Evolutionary conservation across 2,797 vertebrate species (phyloP).

Genomic region (Mus caroli): DNA sequence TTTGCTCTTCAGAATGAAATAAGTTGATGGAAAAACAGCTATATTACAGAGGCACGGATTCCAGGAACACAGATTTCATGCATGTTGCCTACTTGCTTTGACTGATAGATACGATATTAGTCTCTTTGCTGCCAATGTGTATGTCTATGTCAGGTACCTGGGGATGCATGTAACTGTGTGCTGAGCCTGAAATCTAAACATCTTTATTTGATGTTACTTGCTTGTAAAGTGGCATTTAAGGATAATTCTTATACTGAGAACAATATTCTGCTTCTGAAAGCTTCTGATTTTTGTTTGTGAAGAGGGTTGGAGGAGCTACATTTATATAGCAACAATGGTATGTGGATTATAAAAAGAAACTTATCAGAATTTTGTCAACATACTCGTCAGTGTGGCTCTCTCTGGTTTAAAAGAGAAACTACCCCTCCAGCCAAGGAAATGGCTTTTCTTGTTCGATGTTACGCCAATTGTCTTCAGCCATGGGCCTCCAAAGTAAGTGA

Average conservation of each 20-base stretch:
- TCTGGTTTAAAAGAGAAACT: constrained; percentile 92
- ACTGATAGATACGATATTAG: constrained; percentile 82
- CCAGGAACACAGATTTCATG: constrained; percentile 80
- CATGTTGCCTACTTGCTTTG: constrained; percentile 85
- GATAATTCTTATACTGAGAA: constrained; percentile 86
- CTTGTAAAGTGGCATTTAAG: constrained; percentile 86
- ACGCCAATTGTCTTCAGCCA: constrained; percentile 99
- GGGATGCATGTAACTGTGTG: constrained; percentile 80
- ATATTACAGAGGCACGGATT: constrained; percentile 81
- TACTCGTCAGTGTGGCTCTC: constrained; percentile 82
- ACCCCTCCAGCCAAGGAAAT: constrained; percentile 93
- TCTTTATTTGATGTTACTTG: constrained; percentile 85
- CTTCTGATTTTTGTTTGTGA: constrained; percentile 85
- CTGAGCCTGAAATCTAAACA: constrained; percentile 81
- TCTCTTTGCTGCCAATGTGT: constrained; percentile 80
- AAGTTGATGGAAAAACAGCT: constrained; percentile 87
- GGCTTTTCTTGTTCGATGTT: constrained; percentile 99
- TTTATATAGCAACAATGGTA: constrained; percentile 82
- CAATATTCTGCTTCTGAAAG: constrained; percentile 84
- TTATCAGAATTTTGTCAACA: constrained; percentile 84
- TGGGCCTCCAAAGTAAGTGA: constrained; percentile 99
- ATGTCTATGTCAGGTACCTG: constrained; percentile 82
- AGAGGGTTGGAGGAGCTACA: constrained; percentile 85
- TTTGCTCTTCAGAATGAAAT: constrained; percentile 78
- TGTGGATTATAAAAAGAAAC: constrained; percentile 87